Conservation (phyloP, 1,140 invertebrate genomes). For the Aphis gossypii region DNA sequence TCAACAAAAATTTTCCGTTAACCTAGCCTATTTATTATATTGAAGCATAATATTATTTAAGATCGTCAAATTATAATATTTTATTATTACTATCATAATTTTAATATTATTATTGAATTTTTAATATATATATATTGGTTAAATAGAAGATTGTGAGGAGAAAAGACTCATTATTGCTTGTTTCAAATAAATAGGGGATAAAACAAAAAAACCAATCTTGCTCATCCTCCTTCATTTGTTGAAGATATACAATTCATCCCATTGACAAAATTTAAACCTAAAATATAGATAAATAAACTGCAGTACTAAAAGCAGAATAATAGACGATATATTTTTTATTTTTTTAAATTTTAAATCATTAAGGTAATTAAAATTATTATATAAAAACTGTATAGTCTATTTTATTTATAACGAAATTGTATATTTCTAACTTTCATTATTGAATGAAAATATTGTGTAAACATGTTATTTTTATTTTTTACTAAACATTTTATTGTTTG, state of each 20-base stretch:
- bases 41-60: not conserved
- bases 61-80: not conserved
- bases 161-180: not conserved
- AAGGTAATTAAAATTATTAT: slow-evolving; percentile 1
- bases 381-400: slow-evolving; percentile 16
- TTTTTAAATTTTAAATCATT: slow-evolving; percentile 39
- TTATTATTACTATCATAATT: not conserved
- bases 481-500: slow-evolving; percentile 59
- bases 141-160: not conserved
- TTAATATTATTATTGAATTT: not conserved
- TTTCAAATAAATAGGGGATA: slow-evolving; percentile 1
- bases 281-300: not conserved
- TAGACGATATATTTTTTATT: not conserved
- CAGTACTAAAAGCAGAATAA: not conserved
- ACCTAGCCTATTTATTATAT: slow-evolving; percentile 18
- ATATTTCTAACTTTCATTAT: slow-evolving; percentile 42
- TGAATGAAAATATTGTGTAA: slow-evolving; percentile 57
- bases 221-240: not conserved
- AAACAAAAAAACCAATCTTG: not conserved
- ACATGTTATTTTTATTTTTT: slow-evolving; percentile 59
- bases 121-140: not conserved
- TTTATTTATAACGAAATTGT: slow-evolving; percentile 42
- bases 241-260: not conserved
- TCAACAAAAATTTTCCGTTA: not conserved
- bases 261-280: not conserved